These are phyloP conservation scores for Acanthococcus lagerstroemiae DNA, from an alignment of 2,888 invertebrate genomes.

Conservation along the genomic window DNA sequence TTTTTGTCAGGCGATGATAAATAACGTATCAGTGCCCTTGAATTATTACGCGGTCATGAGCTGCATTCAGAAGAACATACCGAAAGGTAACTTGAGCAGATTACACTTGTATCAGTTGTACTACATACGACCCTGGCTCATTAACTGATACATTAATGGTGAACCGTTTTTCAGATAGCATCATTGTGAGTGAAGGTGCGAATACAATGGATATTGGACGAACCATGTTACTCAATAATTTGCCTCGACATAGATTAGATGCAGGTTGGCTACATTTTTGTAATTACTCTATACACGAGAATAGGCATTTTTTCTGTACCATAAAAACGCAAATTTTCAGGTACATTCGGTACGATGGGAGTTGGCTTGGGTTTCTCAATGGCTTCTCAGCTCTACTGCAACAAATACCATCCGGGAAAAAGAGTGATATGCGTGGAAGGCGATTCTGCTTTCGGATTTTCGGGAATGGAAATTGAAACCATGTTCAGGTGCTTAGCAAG, in stretches of 20 bases:
- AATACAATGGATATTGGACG: conserved; percentile 99
- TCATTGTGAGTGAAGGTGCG: conserved; percentile 93
- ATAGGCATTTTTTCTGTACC: no score
- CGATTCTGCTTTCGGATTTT: conserved; percentile 96
- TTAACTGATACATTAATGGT: no score
- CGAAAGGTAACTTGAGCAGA: conserved; percentile 48
- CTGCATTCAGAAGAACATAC: conserved; percentile 63
- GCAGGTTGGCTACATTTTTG: conserved; percentile 52
- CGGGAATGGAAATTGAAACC: conserved; percentile 96
- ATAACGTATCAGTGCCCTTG: conserved; percentile 62
- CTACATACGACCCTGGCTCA: no score
- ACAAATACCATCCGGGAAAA: conserved; percentile 67
- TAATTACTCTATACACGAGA: no score
- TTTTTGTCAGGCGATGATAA: conserved; percentile 51
- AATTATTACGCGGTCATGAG: conserved; percentile 92
- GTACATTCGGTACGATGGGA: conserved; percentile 93
- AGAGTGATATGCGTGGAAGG: conserved; percentile 89
- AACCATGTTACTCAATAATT: conserved; percentile 69
- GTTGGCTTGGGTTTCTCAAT: conserved; percentile 86
- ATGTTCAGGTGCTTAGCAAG: conserved; percentile 59
- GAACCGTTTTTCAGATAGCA: conserved; percentile 57
- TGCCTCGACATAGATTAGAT: conserved; percentile 80
- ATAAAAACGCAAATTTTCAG: no score
- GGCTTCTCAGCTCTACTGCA: conserved; percentile 83
- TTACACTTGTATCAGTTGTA: no score